Conservation (phyloP, 2,797 vertebrate genomes). For the Cephalopachus bancanus region DNA sequence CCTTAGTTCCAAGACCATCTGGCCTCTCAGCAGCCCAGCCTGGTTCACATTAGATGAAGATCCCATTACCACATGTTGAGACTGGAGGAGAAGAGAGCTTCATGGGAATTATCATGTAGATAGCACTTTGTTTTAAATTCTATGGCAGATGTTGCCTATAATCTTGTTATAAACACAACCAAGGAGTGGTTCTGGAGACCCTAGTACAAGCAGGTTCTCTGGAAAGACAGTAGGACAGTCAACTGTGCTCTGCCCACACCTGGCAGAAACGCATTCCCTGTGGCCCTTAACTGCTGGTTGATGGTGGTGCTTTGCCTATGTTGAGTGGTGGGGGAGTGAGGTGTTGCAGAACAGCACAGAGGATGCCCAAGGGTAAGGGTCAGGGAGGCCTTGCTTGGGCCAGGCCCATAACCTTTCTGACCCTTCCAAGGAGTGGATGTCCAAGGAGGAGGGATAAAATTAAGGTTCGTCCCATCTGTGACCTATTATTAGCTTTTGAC, state of each 20-base stretch:
- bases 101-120: no score
- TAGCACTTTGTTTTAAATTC: fast-evolving
- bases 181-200: not conserved
- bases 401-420: not conserved
- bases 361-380: not conserved
- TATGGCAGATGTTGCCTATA: fast-evolving
- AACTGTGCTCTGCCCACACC: no score
- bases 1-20: no score
- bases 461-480: fast-evolving
- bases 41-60: no score
- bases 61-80: no score
- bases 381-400: not conserved
- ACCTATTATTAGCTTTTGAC: no score
- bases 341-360: not conserved
- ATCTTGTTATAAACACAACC: not conserved
- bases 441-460: no score
- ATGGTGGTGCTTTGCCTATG: not conserved
- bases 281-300: not conserved
- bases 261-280: no score
- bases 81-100: not conserved
- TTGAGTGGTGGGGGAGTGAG: not conserved
- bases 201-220: not conserved
- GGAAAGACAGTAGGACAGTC: no score
- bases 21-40: no score
- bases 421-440: not conserved